Evolutionary conservation across 64 coral and sea anemone species (phyloP).

Genomic region (Astreopora myriophthalma): DNA sequence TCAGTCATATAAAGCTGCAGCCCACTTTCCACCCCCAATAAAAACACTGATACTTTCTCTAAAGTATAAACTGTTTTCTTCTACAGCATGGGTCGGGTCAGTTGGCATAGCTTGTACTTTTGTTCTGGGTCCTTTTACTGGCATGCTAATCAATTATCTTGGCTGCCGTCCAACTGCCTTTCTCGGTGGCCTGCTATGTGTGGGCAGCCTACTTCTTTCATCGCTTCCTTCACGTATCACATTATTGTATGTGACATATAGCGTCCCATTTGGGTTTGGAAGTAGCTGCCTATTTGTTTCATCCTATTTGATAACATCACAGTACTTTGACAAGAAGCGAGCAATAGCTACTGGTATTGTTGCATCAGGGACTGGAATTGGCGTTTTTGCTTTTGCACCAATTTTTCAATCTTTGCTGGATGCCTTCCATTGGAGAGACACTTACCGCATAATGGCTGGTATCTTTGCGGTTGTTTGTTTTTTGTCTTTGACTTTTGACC

Average conservation of each 20-base stretch:
- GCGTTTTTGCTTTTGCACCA: conserved; percentile 26
- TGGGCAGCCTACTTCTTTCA: background rate
- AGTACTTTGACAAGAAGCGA: conserved; percentile 28
- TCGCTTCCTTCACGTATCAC: conserved; percentile 40
- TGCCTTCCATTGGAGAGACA: conserved; percentile 11
- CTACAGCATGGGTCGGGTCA: conserved; percentile 66
- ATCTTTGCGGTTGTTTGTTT: conserved; percentile 32
- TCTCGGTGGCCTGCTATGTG: conserved; percentile 11
- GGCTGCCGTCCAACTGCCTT: conserved; percentile 49
- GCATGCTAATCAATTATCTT: conserved; percentile 39
- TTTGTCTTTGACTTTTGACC: conserved; percentile 14
- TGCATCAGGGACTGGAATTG: conserved; percentile 43
- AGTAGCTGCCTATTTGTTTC: conserved; percentile 44
- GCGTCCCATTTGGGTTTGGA: conserved; percentile 59
- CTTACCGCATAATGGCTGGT: conserved; percentile 39
- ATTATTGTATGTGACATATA: conserved; percentile 58
- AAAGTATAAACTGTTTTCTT: background rate
- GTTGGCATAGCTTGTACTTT: conserved; percentile 46
- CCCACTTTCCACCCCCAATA: no score
- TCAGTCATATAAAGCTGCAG: no score
- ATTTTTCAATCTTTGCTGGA: conserved; percentile 45
- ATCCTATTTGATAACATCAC: background rate
- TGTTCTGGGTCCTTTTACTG: conserved; percentile 40
- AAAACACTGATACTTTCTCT: background rate
- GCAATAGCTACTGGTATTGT: conserved; percentile 65